Evolutionary conservation across 1,140 invertebrate genomes (phyloP).

Genomic region (Carposina sasakii): DNA sequence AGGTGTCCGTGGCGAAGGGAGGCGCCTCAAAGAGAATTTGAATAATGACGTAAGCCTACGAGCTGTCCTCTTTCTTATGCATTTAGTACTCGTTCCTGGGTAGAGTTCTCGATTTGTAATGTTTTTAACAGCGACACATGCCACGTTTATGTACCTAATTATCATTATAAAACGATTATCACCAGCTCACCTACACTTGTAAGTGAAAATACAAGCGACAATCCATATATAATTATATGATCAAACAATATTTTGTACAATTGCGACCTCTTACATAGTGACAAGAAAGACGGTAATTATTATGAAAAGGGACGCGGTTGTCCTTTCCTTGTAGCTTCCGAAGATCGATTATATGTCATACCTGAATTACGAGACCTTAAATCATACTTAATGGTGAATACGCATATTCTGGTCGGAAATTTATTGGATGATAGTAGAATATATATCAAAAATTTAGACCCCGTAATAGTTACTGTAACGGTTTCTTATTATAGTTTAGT

Average conservation of each 20-base stretch:
- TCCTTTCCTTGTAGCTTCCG: constrained; percentile 26
- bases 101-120: no score
- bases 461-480: no score
- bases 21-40: constrained; percentile 43
- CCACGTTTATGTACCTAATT: no score
- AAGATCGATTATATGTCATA: constrained; percentile 42
- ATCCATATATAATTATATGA: no score
- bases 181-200: no score
- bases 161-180: no score
- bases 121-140: no score
- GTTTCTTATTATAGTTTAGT: no score
- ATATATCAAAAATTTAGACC: constrained; percentile 40
- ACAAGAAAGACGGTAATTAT: no score
- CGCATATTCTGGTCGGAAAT: constrained; percentile 47
- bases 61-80: constrained; percentile 16
- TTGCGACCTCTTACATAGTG: neutral
- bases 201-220: no score
- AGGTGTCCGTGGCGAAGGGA: neutral
- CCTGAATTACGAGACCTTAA: constrained; percentile 44
- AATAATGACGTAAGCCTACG: constrained; percentile 42
- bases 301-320: constrained; percentile 11
- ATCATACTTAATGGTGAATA: constrained; percentile 53
- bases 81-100: constrained; percentile 3
- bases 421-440: constrained; percentile 43
- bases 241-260: no score